These are phyloP conservation scores for Aelia acuminata DNA, from an alignment of 2,888 invertebrate genomes.

Conservation along the genomic window DNA sequence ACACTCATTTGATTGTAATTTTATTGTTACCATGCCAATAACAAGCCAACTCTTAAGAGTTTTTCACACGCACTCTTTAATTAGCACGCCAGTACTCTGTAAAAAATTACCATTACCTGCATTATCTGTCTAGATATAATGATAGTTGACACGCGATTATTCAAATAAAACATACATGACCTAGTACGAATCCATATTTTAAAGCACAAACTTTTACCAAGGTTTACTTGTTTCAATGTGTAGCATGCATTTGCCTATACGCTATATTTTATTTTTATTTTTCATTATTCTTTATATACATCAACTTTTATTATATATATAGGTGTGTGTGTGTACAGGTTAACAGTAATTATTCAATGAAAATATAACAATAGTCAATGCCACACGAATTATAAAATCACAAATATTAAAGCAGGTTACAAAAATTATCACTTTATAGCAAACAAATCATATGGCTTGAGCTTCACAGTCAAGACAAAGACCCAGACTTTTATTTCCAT, in stretches of 20 bases:
- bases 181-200: slow-evolving; percentile 6
- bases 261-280: too few species aligned
- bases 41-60: background rate
- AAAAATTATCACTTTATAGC: too few species aligned
- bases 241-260: background rate
- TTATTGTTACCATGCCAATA: background rate
- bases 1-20: background rate
- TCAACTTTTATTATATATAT: too few species aligned
- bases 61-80: background rate
- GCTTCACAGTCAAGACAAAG: too few species aligned
- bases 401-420: too few species aligned
- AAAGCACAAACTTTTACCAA: background rate
- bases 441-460: too few species aligned
- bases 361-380: too few species aligned
- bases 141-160: background rate
- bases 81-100: background rate
- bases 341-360: too few species aligned
- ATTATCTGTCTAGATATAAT: background rate
- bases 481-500: too few species aligned
- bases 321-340: too few species aligned
- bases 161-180: slow-evolving; percentile 3
- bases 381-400: too few species aligned
- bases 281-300: too few species aligned
- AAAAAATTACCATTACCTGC: background rate
- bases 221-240: background rate